These are phyloP conservation scores for Allophyes oxyacanthae DNA, from an alignment of 2,888 invertebrate genomes.

Conservation along the genomic window DNA sequence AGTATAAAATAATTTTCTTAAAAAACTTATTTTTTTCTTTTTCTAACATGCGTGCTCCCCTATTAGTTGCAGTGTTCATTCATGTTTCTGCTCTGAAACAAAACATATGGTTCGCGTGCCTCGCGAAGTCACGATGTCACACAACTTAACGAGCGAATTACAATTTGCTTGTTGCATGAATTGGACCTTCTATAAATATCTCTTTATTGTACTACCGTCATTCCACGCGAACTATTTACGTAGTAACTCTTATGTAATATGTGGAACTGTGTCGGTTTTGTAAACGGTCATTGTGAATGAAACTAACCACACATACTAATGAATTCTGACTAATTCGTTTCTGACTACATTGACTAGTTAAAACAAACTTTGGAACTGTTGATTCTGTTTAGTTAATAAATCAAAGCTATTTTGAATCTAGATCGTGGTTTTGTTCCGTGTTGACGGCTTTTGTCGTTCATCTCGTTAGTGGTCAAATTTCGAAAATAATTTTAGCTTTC, in stretches of 20 bases:
- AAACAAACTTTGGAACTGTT: conserved; percentile 13
- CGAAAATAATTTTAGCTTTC: too few relatives aligned
- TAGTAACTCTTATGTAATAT: too few relatives aligned
- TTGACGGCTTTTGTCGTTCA: not conserved
- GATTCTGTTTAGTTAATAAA: conserved; percentile 28
- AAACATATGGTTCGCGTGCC: too few relatives aligned
- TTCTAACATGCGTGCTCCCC: too few relatives aligned
- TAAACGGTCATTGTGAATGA: not conserved
- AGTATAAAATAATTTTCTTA: too few relatives aligned
- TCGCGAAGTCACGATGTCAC: too few relatives aligned
- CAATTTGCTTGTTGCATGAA: not conserved
- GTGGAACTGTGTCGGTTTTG: not conserved
- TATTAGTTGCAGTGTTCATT: too few relatives aligned
- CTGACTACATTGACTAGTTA: conserved; percentile 8
- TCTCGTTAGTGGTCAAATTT: too few relatives aligned
- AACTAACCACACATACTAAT: not conserved
- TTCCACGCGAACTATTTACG: not conserved
- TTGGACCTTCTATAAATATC: not conserved
- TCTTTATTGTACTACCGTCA: not conserved
- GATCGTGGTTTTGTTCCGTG: conserved; percentile 1
- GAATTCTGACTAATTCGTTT: conserved; percentile 2
- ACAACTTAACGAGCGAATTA: too few relatives aligned
- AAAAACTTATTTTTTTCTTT: too few relatives aligned
- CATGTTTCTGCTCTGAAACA: too few relatives aligned
- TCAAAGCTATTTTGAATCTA: conserved; percentile 30